Percentiles rank a stretch among this genome's conserved stretches.
Conservation (phyloP, 37 sponge, comb jelly and placozoan genomes). For the Halichondria panicea region DNA sequence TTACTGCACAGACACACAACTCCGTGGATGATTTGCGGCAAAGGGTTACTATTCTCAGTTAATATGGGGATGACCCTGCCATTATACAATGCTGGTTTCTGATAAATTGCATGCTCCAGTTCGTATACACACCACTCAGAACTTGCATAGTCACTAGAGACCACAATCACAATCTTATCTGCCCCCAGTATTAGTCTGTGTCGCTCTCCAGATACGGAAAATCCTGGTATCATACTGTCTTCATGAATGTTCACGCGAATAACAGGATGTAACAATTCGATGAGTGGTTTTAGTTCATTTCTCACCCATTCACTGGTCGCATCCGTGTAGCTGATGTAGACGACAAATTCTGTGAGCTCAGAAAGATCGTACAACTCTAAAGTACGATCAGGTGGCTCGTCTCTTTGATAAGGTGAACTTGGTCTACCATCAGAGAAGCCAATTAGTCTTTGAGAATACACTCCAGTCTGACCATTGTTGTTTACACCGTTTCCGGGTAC, state of each 20-base stretch:
- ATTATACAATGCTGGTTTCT: background rate
- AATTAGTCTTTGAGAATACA: too few species aligned
- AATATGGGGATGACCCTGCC: constrained; percentile 19
- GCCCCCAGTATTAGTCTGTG: constrained; percentile 2
- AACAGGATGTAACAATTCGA: background rate
- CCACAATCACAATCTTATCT: constrained; percentile 4
- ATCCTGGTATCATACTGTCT: constrained; percentile 1
- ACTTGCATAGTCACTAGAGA: constrained; percentile 3
- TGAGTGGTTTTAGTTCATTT: background rate
- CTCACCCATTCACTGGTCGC: background rate
- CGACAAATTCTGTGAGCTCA: too few species aligned
- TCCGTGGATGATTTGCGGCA: too few species aligned
- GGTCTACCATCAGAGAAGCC: too few species aligned
- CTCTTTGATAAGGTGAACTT: too few species aligned
- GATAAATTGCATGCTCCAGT: background rate
- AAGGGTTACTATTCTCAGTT: too few species aligned
- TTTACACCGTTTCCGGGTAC: too few species aligned
- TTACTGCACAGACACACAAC: too few species aligned
- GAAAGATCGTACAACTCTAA: too few species aligned
- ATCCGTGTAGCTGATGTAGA: constrained; percentile 10
- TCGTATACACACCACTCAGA: constrained; percentile 8
- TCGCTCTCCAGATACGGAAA: constrained; percentile 2
- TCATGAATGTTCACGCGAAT: background rate
- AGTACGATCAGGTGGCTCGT: too few species aligned
- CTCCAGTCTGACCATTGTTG: too few species aligned